Percentiles rank a stretch among this genome's conserved stretches.
Evolutionary conservation across 1,140 invertebrate species (phyloP).

Genomic region (Tetragnatha versicolor): DNA sequence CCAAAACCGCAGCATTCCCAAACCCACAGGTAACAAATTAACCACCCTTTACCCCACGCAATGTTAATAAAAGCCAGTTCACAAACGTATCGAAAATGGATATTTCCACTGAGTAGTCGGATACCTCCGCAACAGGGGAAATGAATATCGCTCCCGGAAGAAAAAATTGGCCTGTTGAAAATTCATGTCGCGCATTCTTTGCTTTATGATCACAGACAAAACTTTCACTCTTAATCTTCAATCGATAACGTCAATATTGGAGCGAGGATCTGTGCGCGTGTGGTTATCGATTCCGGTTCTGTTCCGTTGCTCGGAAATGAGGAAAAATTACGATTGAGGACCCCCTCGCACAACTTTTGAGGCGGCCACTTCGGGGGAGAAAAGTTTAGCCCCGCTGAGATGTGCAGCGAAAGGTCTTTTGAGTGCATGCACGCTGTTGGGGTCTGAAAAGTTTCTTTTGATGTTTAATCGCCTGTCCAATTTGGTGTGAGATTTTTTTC

Average conservation of each 20-base stretch:
- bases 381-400: background rate
- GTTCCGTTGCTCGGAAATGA: conserved; percentile 43
- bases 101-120: too few species aligned
- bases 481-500: too few species aligned
- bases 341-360: background rate
- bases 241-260: conserved; percentile 55
- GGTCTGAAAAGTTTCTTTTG: too few species aligned
- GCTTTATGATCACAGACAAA: conserved; percentile 50
- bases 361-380: background rate
- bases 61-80: too few species aligned
- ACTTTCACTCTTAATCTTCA: conserved; percentile 50
- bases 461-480: too few species aligned
- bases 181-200: conserved; percentile 41
- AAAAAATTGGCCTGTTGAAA: conserved; percentile 25
- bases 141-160: background rate
- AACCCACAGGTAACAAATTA: too few species aligned
- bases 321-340: conserved; percentile 32
- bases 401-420: background rate
- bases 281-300: conserved; percentile 49
- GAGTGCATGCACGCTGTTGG: too few species aligned
- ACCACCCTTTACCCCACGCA: too few species aligned
- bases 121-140: too few species aligned
- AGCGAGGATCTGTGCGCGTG: conserved; percentile 42
- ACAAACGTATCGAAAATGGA: too few species aligned
- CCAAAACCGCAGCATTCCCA: too few species aligned